These are phyloP conservation scores for Mastacembelus armatus DNA, from an alignment of 2,797 vertebrate species.

Conservation along the genomic window DNA sequence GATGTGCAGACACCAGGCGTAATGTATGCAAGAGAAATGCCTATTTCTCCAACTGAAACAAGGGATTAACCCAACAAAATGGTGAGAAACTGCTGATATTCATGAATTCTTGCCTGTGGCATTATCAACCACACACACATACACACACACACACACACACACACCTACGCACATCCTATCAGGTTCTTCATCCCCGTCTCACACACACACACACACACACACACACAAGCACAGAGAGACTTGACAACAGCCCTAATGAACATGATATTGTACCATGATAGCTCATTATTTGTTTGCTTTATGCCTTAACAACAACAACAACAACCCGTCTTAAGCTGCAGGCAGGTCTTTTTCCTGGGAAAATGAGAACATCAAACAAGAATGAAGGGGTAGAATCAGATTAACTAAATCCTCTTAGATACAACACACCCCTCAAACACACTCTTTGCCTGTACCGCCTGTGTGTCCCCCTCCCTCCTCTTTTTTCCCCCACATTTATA, in stretches of 20 bases:
- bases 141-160: too few species aligned
- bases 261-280: constrained; percentile 50
- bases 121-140: constrained; percentile 54
- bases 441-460: constrained; percentile 28
- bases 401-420: constrained; percentile 71
- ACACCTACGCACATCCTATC: constrained; percentile 40
- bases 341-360: constrained; percentile 35
- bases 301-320: constrained; percentile 44
- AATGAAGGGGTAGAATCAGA: constrained; percentile 57
- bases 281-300: constrained; percentile 66
- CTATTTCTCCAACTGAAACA: constrained; percentile 71
- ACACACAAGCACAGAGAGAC: constrained; percentile 27
- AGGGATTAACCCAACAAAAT: constrained; percentile 77
- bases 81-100: constrained; percentile 80
- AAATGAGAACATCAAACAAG: constrained; percentile 57
- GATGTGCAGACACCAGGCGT: constrained; percentile 46
- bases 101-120: constrained; percentile 77
- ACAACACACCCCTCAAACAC: constrained; percentile 43
- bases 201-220: constrained; percentile 10
- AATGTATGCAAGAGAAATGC: constrained; percentile 70
- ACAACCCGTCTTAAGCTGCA: constrained; percentile 32
- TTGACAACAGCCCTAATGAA: constrained; percentile 62
- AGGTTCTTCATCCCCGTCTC: constrained; percentile 14
- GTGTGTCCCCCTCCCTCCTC: background rate
- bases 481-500: constrained; percentile 1